Evolutionary conservation across 2,888 invertebrate genomes (phyloP), one percentile per base, ranked within the genome.

Genomic region (Anaspis maculata): DNA sequence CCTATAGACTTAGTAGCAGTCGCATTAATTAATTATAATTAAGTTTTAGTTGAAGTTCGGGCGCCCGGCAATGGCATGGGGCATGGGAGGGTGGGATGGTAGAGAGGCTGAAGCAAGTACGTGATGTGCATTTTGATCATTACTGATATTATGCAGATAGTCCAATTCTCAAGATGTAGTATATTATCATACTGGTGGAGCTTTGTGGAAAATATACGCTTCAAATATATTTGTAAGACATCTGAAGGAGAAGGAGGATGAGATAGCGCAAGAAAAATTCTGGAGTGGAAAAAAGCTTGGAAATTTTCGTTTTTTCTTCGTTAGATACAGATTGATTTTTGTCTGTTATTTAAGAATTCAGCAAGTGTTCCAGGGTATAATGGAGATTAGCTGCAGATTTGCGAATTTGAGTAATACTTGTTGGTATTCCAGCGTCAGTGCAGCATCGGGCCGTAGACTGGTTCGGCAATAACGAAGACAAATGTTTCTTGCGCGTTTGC

Each of bases 21-120:
- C 58, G 52, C 54, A 58, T 56, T 58, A 56, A 58, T 57, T 80
- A 80, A 81, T 80, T 80, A 79, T 80, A 80, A 81, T 80, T 79
- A 79, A 80, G 80, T 80, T 80, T 80, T 77, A 79, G 80, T 79
- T 80, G 54, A 57, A 57, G 59, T 62, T 57, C 53, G 57, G 57
- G 54, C 43, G 56, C 56, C 53, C 58, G 62, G 60, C 59, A 59
- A 63, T 26, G 34, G 31, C 25, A 9, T 27, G 66, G 65, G 23
- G 5, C 25, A 11, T 68, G 68, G 68, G 67, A 69, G 70, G 65
- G 64, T 64, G 61, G 66, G 66, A 65, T 67, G 67, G 67, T 15
- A 16, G 30, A 27, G 32, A 31, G 27, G 37, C n/a, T n/a, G n/a
- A n/a, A n/a, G 42, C 62, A 61, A 62, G 26, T 32, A 61, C 62